Base-by-base conservation (phyloP, 2,888 invertebrate genomes). In the Eilema sororculum region DNA sequence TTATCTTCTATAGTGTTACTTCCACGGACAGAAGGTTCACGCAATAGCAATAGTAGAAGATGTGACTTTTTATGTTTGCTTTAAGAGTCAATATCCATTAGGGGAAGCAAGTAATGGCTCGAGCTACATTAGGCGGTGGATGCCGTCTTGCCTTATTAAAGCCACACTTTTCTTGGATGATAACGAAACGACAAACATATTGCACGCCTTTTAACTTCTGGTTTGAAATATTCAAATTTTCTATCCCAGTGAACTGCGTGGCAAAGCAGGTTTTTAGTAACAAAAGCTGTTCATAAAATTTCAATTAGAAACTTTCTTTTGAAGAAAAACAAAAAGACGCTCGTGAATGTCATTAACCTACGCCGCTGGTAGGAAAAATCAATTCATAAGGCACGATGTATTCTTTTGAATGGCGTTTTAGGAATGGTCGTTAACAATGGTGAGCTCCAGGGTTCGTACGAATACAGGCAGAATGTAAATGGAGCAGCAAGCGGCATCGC, bases 41-140 rank as follows among this genome's bases (percentile, higher is more conserved):
- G 75, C 84, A 87, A 88, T 90, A 84, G 87, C 84, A 87, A 84
- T 85, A 85, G 86, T 82, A 77, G 83, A 82, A 89, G 86, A 89
- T 89, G 90, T 88, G 87, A 88, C 85, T 89, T 92, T 91, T 91
- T 91, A 91, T 90, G 90, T 90, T 84, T 84, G 80, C 85, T 85
- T 82, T 78, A 84, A 87, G 88, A 89, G 90, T 91, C 90, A 91
- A 93, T 92, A 90, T 91, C 92, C 91, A 93, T 93, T 93, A 92
- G 87, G 84, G 73, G 80, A 84, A 81, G 84, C 85, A 86, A 90
- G 91, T 91, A 91, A 91, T 90, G 90, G 88, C 84, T 78, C 76
- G 79, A 84, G 84, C 85, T 82, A 89, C 90, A 90, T 92, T 91
- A 91, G 86, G 85, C 81, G 83, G 78, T 77, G 87, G 86, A 87